Base-by-base conservation (phyloP, 2,113 vertebrate genomes). In the Echinops telfairi region DNA sequence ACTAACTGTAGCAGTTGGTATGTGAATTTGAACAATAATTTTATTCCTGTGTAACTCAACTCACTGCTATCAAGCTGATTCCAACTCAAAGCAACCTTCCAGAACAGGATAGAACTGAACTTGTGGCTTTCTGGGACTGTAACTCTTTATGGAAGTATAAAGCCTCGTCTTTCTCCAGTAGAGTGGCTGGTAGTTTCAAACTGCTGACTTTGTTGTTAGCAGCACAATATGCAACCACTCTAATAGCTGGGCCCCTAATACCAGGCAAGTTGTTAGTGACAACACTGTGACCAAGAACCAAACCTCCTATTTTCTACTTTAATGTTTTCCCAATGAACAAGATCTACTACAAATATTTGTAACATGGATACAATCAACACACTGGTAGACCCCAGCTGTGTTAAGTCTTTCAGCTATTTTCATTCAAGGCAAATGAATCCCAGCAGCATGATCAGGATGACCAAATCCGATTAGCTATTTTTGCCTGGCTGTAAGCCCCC, bases 351-450 rank as follows among this genome's bases (percentile, higher is more conserved):
- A 75, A 60, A 76, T 76, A 64, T 36, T 27, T 80, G 19, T 17
- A 53, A 58, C 4, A 5, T 19, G 43, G 53, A 66, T 29, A 38
- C 70, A 70, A 62, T 29, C 6, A 64, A 25, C 15, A 16, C 20
- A 27, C 38, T 66, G 66, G 62, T 83, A 53, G 36, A 27, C 2
- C 33, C 68, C 31, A 38, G 36, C 27, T 53, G 15, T 62, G 36
- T 25, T 19, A 29, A 86, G 33, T 47, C 58, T 92, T 88, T 27
- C 43, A 23, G 31, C 3, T 71, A 22, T 31, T 95, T 16, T 96
- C 10, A 47, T 76, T 58, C 66, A 38, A 68, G 12, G 23, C 66
- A 43, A 83, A 5, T 77, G 38, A 12, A 40, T 79, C 88, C 17
- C 71, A 43, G 2, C 4, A 57, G 36, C 47, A 8, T 33, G 31